These are phyloP conservation scores for Pyralis farinalis DNA, from an alignment of 2,888 invertebrate genomes.

Conservation along the genomic window DNA sequence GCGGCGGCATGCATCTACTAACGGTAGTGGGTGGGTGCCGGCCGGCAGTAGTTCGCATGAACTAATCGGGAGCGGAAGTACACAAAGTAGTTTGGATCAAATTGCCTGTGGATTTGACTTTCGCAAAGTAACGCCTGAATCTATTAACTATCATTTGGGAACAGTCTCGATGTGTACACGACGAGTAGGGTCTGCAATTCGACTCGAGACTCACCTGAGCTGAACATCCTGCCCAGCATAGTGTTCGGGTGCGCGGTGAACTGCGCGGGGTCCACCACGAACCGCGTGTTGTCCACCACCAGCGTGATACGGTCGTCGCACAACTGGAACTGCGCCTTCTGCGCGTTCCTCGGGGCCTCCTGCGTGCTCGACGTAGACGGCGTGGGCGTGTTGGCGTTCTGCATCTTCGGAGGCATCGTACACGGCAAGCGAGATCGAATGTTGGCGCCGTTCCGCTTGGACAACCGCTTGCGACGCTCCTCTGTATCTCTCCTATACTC, in stretches of 20 bases:
- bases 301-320: conserved; percentile 92
- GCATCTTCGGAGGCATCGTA: conserved; percentile 63
- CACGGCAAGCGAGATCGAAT: conserved; percentile 42
- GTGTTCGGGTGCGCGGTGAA: conserved; percentile 98
- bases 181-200: too few relatives aligned
- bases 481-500: conserved; percentile 86
- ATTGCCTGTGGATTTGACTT: too few relatives aligned
- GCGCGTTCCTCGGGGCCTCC: conserved; percentile 51
- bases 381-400: conserved; percentile 42
- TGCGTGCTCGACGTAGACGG: conserved; percentile 60
- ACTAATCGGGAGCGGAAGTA: too few relatives aligned
- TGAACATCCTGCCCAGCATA: conserved; percentile 99
- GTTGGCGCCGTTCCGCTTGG: conserved; percentile 60
- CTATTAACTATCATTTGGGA: too few relatives aligned
- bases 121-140: too few relatives aligned
- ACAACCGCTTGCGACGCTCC: conserved; percentile 83
- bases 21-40: too few relatives aligned
- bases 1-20: too few relatives aligned
- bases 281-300: conserved; percentile 96
- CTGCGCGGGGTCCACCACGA: conserved; percentile 93
- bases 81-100: too few relatives aligned
- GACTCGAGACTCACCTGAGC: conserved; percentile 85
- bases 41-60: too few relatives aligned
- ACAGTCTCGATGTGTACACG: too few relatives aligned
- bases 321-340: conserved; percentile 39